phyloP scores from a whole-genome alignment of 2,797 vertebrate genomes.

The Epinephelus awoara region DNA sequence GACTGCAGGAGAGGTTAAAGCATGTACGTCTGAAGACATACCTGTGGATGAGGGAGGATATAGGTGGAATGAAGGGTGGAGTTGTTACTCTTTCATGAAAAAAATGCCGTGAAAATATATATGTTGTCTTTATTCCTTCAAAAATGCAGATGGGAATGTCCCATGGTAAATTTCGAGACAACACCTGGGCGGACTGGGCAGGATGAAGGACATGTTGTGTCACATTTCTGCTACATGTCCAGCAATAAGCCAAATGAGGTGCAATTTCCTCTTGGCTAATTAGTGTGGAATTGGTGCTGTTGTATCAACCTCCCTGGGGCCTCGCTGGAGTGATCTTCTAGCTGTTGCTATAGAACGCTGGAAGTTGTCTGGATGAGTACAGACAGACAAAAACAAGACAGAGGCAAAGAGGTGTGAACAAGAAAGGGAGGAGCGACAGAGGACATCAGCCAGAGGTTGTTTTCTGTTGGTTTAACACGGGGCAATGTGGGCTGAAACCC shows the following conservation, averaged over 20 bases:
- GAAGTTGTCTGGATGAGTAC: constrained; percentile 55
- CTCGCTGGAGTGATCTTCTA: constrained; percentile 28
- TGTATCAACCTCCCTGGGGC: constrained; percentile 74
- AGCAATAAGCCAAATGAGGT: constrained; percentile 84
- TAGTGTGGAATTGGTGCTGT: constrained; percentile 82
- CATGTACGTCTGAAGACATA: constrained; percentile 20
- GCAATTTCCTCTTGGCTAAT: constrained; percentile 88
- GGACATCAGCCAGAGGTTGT: constrained; percentile 36
- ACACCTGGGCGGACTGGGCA: constrained; percentile 71
- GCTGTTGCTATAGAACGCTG: constrained; percentile 32
- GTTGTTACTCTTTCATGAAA: neutral
- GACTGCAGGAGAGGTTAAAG: constrained; percentile 34
- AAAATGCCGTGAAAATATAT: neutral
- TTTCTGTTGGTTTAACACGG: constrained; percentile 20
- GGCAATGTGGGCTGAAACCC: constrained; percentile 30
- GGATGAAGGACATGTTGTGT: constrained; percentile 74
- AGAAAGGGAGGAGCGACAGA: constrained; percentile 16
- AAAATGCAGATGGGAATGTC: neutral
- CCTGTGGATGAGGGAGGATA: constrained; percentile 22
- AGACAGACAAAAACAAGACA: constrained; percentile 31
- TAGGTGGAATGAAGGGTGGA: constrained; percentile 1
- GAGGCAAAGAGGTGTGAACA: constrained; percentile 34
- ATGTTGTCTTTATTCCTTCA: neutral
- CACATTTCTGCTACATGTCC: constrained; percentile 76
- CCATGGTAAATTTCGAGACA: constrained; percentile 50